Evolutionary conservation across 1,140 invertebrate species (phyloP), one percentile per base, ranked within the genome.

Genomic region (Dolichoris vasculosae): DNA sequence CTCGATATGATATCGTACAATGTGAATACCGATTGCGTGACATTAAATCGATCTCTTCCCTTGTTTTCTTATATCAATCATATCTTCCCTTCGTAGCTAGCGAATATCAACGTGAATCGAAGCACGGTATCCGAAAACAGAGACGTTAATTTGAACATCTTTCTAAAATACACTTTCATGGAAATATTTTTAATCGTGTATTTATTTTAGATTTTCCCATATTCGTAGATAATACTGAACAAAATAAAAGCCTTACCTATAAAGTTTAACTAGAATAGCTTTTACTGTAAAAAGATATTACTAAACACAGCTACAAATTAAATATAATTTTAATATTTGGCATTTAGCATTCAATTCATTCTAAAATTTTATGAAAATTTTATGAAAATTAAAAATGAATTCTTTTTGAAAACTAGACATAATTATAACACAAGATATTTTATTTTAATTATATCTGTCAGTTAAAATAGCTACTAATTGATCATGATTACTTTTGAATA

Each of bases 361-460:
- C n/a, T n/a, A n/a, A n/a, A n/a, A n/a, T n/a, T n/a, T n/a, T n/a
- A n/a, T n/a, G n/a, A n/a, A n/a, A n/a, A n/a, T n/a, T n/a, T n/a
- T n/a, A n/a, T n/a, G n/a, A n/a, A n/a, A n/a, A n/a, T n/a, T n/a
- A n/a, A n/a, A n/a, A n/a, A n/a, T n/a, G n/a, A n/a, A n/a, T n/a
- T n/a, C n/a, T n/a, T n/a, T n/a, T n/a, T n/a, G n/a, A n/a, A n/a
- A n/a, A n/a, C n/a, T n/a, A n/a, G n/a, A n/a, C n/a, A n/a, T n/a
- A n/a, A n/a, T n/a, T n/a, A n/a, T n/a, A n/a, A n/a, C n/a, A n/a
- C n/a, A n/a, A n/a, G n/a, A n/a, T n/a, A n/a, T n/a, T n/a, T n/a
- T n/a, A n/a, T n/a, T n/a, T n/a, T n/a, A n/a, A n/a, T n/a, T 35
- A 83, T 38, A 83, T 76, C 76, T 64, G 82, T 69, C 59, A 48